These are phyloP conservation scores for Strongylocentrotus purpuratus DNA, from an alignment of 35 echinoderm and acorn worm species.

Conservation along the genomic window DNA sequence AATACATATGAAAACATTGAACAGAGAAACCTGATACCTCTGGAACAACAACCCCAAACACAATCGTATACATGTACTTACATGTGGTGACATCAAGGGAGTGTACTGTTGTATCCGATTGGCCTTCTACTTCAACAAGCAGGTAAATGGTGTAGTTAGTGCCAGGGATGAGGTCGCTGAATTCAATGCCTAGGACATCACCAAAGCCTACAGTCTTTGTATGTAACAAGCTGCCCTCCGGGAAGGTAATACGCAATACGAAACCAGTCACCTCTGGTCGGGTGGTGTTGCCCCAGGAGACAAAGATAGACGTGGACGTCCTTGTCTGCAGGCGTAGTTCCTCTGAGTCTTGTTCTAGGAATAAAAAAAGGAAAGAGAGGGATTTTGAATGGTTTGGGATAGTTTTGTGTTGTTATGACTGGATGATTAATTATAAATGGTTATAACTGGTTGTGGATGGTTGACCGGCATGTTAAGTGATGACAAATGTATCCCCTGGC, in stretches of 20 bases:
- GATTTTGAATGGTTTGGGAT: no score
- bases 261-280: background rate
- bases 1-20: no score
- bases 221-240: background rate
- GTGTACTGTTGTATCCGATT: background rate
- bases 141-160: background rate
- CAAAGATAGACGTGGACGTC: background rate
- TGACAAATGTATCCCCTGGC: no score
- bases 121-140: background rate
- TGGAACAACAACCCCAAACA: no score
- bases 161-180: background rate
- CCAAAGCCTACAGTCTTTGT: background rate
- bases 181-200: background rate
- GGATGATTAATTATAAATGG: no score
- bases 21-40: no score
- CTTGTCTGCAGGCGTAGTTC: background rate
- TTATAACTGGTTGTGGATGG: no score
- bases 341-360: background rate
- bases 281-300: slow-evolving; percentile 27
- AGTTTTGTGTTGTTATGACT: no score
- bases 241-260: background rate
- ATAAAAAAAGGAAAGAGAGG: background rate
- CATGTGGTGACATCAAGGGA: background rate
- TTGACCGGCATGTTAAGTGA: no score
- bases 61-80: background rate